These are phyloP conservation scores for Apteryx owenii DNA, from an alignment of 2,113 vertebrate genomes.

Conservation along the genomic window DNA sequence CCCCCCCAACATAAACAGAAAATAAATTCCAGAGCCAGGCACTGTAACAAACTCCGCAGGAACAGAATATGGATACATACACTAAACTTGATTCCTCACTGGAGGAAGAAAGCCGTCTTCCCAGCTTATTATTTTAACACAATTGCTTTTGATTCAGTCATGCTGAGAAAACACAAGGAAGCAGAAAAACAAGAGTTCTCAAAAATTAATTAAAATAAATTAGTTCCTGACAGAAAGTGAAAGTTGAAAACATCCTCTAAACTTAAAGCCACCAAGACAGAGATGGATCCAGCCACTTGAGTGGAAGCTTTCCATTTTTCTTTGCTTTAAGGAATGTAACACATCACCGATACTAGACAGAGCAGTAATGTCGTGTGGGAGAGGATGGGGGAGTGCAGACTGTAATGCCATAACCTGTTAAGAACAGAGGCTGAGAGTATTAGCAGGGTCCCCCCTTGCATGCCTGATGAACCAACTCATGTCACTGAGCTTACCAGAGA, in stretches of 20 bases:
- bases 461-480: background rate
- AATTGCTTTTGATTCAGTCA: background rate
- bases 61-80: background rate
- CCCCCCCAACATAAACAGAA: background rate
- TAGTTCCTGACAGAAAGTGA: background rate
- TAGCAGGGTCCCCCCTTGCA: background rate
- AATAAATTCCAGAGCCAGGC: background rate
- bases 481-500: conserved; percentile 8
- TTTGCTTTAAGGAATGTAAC: background rate
- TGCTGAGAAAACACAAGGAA: conserved; percentile 1
- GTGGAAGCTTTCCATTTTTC: background rate
- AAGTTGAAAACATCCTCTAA: background rate
- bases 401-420: background rate
- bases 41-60: background rate
- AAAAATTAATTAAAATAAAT: conserved; percentile 17
- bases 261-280: background rate
- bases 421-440: background rate
- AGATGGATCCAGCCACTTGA: background rate
- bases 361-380: background rate
- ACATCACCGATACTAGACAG: background rate
- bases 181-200: background rate
- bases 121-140: background rate
- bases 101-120: background rate
- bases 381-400: background rate
- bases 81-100: background rate